These are phyloP conservation scores for Pandemis cinnamomeana DNA, from an alignment of 2,888 invertebrate genomes.

Conservation along the genomic window DNA sequence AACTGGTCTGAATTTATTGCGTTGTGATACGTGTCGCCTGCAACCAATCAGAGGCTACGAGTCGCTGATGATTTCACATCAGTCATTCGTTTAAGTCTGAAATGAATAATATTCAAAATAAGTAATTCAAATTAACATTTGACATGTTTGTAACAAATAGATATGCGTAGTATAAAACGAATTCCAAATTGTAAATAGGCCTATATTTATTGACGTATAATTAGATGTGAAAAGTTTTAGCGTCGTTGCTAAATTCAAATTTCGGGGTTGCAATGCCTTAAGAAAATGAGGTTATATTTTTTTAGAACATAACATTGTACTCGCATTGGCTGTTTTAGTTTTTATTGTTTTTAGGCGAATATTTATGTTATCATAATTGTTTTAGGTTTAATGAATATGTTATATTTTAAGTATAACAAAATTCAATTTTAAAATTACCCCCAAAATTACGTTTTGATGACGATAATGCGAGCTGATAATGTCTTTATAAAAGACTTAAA, in stretches of 20 bases:
- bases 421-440: background rate
- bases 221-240: constrained; percentile 10
- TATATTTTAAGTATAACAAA: background rate
- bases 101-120: background rate
- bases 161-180: constrained; percentile 13
- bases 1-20: background rate
- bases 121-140: constrained; percentile 8
- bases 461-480: background rate
- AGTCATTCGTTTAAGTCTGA: background rate
- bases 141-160: constrained; percentile 3
- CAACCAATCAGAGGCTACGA: background rate
- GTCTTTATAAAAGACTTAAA: background rate
- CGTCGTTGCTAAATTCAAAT: constrained; percentile 7
- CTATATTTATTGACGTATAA: constrained; percentile 23
- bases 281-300: constrained; percentile 1
- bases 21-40: background rate
- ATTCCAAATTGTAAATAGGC: constrained; percentile 28
- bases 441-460: background rate
- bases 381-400: background rate
- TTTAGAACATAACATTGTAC: constrained; percentile 26
- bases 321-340: constrained; percentile 39
- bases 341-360: constrained; percentile 23
- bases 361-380: constrained; percentile 5
- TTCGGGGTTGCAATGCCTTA: constrained; percentile 18
- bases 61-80: background rate